Evolutionary conservation across 2,888 invertebrate species (phyloP).

Genomic region (Vannuccia rotundouncinata): DNA sequence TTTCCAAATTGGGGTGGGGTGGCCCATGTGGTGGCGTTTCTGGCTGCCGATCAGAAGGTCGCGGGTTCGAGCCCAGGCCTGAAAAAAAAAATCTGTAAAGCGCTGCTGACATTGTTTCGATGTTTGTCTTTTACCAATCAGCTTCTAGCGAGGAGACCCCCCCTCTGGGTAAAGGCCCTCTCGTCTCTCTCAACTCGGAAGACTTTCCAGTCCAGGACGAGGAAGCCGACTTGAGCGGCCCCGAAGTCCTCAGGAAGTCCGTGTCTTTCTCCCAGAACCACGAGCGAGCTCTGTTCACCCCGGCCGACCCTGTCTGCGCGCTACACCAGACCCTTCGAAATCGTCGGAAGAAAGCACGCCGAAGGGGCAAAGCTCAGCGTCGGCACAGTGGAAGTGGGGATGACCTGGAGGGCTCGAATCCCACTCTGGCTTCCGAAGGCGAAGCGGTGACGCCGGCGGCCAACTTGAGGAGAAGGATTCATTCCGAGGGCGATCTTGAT

Average conservation of each 20-base stretch:
- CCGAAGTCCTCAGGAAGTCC: not conserved
- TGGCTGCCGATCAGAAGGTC: too few relatives aligned
- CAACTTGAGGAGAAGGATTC: not conserved
- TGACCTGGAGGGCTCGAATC: not conserved
- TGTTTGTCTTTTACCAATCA: too few relatives aligned
- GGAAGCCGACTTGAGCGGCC: not conserved
- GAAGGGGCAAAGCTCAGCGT: not conserved
- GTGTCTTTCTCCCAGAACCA: not conserved
- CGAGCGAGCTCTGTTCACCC: not conserved
- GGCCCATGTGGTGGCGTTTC: too few relatives aligned
- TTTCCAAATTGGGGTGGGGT: too few relatives aligned
- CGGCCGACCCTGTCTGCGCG: not conserved
- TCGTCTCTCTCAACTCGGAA: not conserved
- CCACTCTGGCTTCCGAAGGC: not conserved
- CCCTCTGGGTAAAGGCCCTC: not conserved
- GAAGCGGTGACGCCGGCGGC: not conserved
- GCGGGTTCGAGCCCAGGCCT: too few relatives aligned
- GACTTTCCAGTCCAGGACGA: not conserved
- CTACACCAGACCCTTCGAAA: constrained; percentile 12
- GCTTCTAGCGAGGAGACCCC: not conserved
- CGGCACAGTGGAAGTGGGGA: not conserved
- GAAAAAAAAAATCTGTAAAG: too few relatives aligned
- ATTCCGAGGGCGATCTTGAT: not conserved
- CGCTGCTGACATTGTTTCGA: too few relatives aligned
- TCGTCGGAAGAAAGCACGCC: not conserved